These are phyloP conservation scores for Sminthurinus signatus DNA, from an alignment of 1,140 invertebrate genomes.

Conservation along the genomic window DNA sequence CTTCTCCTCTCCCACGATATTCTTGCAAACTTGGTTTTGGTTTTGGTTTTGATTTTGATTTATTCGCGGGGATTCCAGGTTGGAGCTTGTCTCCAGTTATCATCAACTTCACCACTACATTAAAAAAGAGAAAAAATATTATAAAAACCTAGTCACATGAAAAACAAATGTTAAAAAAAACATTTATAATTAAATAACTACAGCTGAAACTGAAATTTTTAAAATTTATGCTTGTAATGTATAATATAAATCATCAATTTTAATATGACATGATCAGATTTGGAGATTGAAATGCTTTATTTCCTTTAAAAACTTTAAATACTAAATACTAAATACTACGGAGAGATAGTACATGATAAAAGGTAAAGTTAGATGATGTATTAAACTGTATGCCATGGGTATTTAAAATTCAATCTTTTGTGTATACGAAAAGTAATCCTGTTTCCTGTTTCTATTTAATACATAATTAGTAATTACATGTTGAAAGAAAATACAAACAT, in stretches of 20 bases:
- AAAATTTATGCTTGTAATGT: neutral
- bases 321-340: too few relatives aligned
- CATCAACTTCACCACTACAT: conserved; percentile 22
- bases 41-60: neutral
- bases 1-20: neutral
- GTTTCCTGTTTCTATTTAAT: too few relatives aligned
- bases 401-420: too few relatives aligned
- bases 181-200: neutral
- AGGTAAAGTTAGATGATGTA: too few relatives aligned
- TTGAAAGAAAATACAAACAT: too few relatives aligned
- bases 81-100: conserved; percentile 27
- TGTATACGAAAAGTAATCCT: too few relatives aligned
- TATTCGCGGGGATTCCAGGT: neutral
- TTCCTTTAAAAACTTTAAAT: too few relatives aligned
- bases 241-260: neutral
- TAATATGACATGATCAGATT: too few relatives aligned
- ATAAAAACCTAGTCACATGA: neutral
- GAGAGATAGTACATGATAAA: too few relatives aligned
- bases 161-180: neutral
- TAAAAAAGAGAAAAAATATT: conserved; percentile 2
- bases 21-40: neutral
- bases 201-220: neutral
- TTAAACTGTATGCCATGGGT: too few relatives aligned
- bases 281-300: too few relatives aligned
- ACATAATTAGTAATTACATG: too few relatives aligned